These are phyloP conservation scores for Ptychadena robeensis DNA, from an alignment of 2,797 vertebrate species.

Conservation along the genomic window DNA sequence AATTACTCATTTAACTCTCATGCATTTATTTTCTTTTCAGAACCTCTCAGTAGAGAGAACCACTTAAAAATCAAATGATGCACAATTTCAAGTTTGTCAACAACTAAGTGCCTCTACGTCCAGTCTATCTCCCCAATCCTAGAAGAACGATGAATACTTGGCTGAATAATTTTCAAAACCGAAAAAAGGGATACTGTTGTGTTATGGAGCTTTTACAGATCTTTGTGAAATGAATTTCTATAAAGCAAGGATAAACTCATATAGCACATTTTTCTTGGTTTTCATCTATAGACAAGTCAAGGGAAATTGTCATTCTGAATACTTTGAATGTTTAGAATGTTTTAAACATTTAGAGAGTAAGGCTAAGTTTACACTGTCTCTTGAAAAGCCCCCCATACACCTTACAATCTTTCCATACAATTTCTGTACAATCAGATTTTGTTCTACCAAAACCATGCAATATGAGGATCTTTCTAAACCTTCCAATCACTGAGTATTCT, in stretches of 20 bases:
- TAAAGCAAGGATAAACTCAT: not conserved
- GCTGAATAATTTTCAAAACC: slow-evolving; percentile 16
- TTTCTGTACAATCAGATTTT: no score
- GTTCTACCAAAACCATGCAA: no score
- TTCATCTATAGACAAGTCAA: slow-evolving; percentile 12
- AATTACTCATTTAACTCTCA: slow-evolving; percentile 9
- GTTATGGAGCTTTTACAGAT: slow-evolving; percentile 4
- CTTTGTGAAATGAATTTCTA: not conserved
- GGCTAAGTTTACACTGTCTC: no score
- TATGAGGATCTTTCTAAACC: no score
- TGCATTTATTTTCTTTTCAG: not conserved
- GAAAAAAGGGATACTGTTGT: not conserved
- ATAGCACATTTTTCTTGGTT: not conserved
- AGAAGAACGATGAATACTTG: slow-evolving; percentile 19
- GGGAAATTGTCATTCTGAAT: not conserved
- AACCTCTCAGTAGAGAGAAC: slow-evolving; percentile 3
- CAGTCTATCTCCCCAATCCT: not conserved
- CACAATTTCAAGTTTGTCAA: slow-evolving; percentile 7
- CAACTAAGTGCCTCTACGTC: slow-evolving; percentile 19
- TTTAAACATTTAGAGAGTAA: not conserved
- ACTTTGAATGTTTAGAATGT: not conserved
- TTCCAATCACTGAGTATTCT: no score
- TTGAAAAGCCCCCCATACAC: no score
- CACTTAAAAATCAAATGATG: slow-evolving; percentile 50
- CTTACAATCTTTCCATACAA: no score